Evolutionary conservation across 2,888 invertebrate genomes (phyloP).

Genomic region (Rhagophthalmus giganteus): DNA sequence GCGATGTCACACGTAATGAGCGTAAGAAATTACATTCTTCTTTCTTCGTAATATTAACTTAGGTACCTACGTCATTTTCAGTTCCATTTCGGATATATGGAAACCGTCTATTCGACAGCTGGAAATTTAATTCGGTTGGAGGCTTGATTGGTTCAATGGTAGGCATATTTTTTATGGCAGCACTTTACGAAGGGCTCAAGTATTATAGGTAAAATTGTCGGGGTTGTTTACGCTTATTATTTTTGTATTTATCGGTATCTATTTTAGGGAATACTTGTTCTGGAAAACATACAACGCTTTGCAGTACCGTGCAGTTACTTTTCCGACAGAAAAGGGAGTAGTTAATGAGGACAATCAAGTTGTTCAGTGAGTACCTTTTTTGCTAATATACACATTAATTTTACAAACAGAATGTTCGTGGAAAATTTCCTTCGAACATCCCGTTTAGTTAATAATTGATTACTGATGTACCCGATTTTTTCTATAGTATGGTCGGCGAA

Average conservation of each 20-base stretch:
- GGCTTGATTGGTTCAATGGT: slow-evolving; percentile 89
- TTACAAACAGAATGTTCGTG: too few relatives aligned
- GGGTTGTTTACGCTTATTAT: background rate
- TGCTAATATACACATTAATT: too few relatives aligned
- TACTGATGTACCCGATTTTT: slow-evolving; percentile 44
- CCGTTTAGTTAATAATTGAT: slow-evolving; percentile 7
- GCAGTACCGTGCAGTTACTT: slow-evolving; percentile 83
- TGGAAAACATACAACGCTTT: slow-evolving; percentile 86
- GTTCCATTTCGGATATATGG: too few relatives aligned
- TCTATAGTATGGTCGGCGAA: slow-evolving; percentile 68
- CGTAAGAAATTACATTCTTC: too few relatives aligned
- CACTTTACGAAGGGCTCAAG: slow-evolving; percentile 94
- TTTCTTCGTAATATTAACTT: too few relatives aligned
- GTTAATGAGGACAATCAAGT: slow-evolving; percentile 70
- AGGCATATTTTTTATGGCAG: slow-evolving; percentile 88
- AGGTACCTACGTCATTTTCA: too few relatives aligned
- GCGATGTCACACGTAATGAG: too few relatives aligned
- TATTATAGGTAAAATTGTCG: slow-evolving; percentile 65
- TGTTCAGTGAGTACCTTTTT: slow-evolving; percentile 70
- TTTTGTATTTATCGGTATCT: slow-evolving; percentile 8
- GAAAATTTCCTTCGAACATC: too few relatives aligned
- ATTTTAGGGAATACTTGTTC: slow-evolving; percentile 73
- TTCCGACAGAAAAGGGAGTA: slow-evolving; percentile 70
- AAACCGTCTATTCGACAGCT: slow-evolving; percentile 79
- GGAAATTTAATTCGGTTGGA: slow-evolving; percentile 74